Base-by-base conservation (phyloP, 2,888 invertebrate species). In the Craniophora ligustri region DNA sequence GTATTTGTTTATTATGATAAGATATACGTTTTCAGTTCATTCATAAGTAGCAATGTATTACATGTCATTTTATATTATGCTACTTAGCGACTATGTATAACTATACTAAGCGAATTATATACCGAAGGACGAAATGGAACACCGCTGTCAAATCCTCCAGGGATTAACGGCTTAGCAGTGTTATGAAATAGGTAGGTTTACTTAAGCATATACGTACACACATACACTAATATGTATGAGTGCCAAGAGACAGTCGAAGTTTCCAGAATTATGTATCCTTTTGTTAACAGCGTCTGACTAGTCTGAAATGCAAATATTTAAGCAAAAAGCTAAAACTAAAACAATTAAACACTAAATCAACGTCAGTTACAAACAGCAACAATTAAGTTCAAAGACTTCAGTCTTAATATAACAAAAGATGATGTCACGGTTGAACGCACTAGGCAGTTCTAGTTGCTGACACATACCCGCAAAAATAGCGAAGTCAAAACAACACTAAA, bases 351-450 rank as follows among this genome's bases (percentile, higher is more conserved):
- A 47, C 11, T 18, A 55, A 58, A 47, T 32, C 31, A 54, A 46
- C 23, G 34, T 36, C 40, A 45, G 10, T 34, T 26, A 49, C 50
- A 47, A 60, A 50, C 36, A 44, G 44, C 34, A 35, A 50, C 49
- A 60, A 56, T 57, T 61, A 55, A 48, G 64, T 67, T 58, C 57
- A 67, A 60, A 65, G 51, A 57, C 72, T 50, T 45, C 28, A 5
- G 48, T 72, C 56, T 53, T 62, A 67, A 54, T 60, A 44, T 59
- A 72, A 70, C 70, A 60, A 65, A 65, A 67, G 53, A 56, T 72
- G 65, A 75, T 56, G 57, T 65, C 64, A 67, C 48, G 41, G 59
- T 67, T 59, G 55, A 75, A 59, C 21, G 67, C 23, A 54, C 72
- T 47, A 55, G 28, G 40, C 41, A 51, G 41, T 56, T 38, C 67